Evolutionary conservation across 2,797 vertebrate genomes (phyloP), one percentile per base, ranked within the genome.

Genomic region (Myotis findleyi): DNA sequence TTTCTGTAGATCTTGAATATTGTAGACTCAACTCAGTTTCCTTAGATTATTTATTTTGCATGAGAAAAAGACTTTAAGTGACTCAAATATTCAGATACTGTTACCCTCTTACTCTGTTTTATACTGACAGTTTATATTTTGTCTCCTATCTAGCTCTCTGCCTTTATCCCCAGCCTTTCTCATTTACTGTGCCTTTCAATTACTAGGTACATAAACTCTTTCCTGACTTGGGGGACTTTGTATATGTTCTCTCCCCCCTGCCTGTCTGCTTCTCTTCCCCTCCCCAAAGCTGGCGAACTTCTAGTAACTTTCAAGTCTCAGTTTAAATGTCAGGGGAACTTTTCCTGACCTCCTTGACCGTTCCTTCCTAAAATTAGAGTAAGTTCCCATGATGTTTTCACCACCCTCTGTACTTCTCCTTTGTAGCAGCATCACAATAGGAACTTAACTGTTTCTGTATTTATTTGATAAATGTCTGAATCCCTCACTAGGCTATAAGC

Each of bases 401-500:
- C 33, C 27, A 7, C 62, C 51, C 23, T 64, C 21, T 73, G 36
- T 51, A 38, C 10, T 68, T 73, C 7, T 72, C 14, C 4, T 81
- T 14, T 85, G 76, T 57, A 53, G n/a, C 27, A 49, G 55, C 27
- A 33, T 94, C 33, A 87, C 57, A 79, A 7, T 12, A 69, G 55
- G 41, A 92, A 57, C 30, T 69, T 89, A 80, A 59, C 51, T 83
- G 77, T 83, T 92, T 94, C 73, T 82, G 2, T 72, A 49, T 41
- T 87, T 76, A 30, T 51, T 88, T 89, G 53, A 59, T 87, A 89
- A 55, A n/a, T 75, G 23, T 49, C 75, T 90, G 16, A 41, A 20
- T 92, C 6, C 6, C 30, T 69, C 23, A 66, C 6, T 89, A 57
- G 41, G 76, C 55, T 59, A 2, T 69, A 85, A 86, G 57, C 66